These are phyloP conservation scores for Blennius ocellaris DNA, from an alignment of 2,113 vertebrate genomes.

Conservation along the genomic window DNA sequence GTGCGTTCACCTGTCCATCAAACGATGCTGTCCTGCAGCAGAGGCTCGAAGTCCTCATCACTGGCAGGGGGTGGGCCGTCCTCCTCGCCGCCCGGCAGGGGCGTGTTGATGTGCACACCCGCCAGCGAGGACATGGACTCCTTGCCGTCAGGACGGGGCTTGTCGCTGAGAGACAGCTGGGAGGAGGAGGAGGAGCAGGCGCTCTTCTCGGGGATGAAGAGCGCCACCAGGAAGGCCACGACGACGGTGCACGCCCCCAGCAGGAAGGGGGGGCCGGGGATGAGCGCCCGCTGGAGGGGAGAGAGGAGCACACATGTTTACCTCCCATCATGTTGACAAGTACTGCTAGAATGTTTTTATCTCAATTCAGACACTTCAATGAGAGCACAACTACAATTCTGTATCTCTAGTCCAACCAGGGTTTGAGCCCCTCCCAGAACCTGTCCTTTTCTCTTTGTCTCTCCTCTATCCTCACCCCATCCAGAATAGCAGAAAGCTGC, in stretches of 20 bases:
- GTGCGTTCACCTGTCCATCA: conserved; percentile 76
- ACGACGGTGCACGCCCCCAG: conserved; percentile 92
- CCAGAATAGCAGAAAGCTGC: too few relatives aligned
- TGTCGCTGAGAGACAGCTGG: conserved; percentile 68
- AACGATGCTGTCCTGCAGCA: conserved; percentile 91
- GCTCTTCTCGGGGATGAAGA: conserved; percentile 91
- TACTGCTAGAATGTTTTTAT: too few relatives aligned
- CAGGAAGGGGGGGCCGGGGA: conserved; percentile 95
- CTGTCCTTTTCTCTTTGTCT: too few relatives aligned
- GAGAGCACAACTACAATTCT: too few relatives aligned
- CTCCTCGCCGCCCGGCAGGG: conserved; percentile 87
- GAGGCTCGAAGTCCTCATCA: conserved; percentile 91
- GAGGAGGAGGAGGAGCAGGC: conserved; percentile 45
- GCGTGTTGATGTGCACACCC: conserved; percentile 81
- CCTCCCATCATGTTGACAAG: too few relatives aligned
- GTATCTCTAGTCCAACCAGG: too few relatives aligned
- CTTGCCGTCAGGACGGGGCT: conserved; percentile 83
- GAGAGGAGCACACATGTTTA: neutral
- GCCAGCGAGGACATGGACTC: conserved; percentile 80
- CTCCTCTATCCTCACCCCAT: too few relatives aligned
- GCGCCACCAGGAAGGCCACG: conserved; percentile 92
- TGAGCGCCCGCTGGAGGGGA: conserved; percentile 76
- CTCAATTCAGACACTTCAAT: too few relatives aligned
- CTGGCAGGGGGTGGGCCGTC: conserved; percentile 78
- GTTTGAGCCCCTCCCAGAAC: too few relatives aligned